These are phyloP conservation scores for Cataglyphis cursor DNA, from an alignment of 2,888 invertebrate genomes.

Conservation along the genomic window DNA sequence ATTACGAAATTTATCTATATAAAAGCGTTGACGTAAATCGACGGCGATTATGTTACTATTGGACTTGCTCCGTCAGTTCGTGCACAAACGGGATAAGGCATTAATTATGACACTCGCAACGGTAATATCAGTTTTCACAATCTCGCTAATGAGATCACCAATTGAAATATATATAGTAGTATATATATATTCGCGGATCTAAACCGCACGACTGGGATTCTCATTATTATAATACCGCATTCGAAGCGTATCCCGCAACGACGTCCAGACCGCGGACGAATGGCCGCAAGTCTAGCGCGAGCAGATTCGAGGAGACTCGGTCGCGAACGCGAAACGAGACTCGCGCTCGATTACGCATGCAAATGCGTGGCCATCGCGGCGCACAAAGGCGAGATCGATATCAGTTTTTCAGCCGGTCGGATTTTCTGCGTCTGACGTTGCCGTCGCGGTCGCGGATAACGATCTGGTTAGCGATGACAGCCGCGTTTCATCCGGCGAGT, in stretches of 20 bases:
- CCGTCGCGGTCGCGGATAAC: constrained; percentile 57
- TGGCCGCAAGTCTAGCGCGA: constrained; percentile 9
- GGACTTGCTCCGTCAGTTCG: constrained; percentile 5
- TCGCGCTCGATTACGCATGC: constrained; percentile 50
- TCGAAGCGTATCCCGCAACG: background rate
- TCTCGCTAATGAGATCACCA: constrained; percentile 52
- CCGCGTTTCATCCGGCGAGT: constrained; percentile 52
- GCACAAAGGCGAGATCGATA: constrained; percentile 63
- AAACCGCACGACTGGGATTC: constrained; percentile 34
- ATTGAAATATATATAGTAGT: background rate
- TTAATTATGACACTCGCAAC: constrained; percentile 48
- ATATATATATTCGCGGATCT: constrained; percentile 4
- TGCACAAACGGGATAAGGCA: background rate
- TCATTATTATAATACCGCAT: constrained; percentile 25
- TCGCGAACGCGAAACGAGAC: constrained; percentile 43
- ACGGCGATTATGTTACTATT: background rate
- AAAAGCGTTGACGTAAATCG: constrained; percentile 38
- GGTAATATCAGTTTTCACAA: constrained; percentile 45
- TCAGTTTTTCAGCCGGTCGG: constrained; percentile 59
- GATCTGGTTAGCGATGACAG: constrained; percentile 65
- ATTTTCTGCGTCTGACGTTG: constrained; percentile 25
- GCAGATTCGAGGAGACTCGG: constrained; percentile 42
- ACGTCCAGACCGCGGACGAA: constrained; percentile 4
- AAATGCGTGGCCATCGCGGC: constrained; percentile 40
- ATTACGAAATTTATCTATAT: constrained; percentile 30